phyloP scores from a whole-genome alignment of 2,797 vertebrate species.

The Oreonectes daqikongensis region DNA sequence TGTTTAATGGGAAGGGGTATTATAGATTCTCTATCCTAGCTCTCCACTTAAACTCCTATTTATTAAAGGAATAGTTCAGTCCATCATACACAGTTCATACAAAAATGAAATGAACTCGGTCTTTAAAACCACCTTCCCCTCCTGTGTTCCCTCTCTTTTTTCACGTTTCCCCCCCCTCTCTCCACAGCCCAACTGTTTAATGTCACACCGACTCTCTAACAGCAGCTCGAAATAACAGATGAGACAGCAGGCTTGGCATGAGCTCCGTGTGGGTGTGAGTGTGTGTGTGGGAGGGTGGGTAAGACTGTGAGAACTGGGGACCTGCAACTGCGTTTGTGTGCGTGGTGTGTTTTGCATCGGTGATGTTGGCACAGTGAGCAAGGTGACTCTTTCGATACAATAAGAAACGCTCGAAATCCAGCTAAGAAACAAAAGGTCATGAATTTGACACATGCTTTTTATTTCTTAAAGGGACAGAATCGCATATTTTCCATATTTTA shows the following conservation, averaged over 20 bases:
- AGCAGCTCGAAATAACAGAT: slow-evolving; percentile 59
- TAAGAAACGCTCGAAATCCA: slow-evolving; percentile 32
- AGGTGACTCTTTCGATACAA: slow-evolving; percentile 72
- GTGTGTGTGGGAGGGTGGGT: slow-evolving; percentile 48
- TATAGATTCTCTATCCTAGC: slow-evolving; percentile 37
- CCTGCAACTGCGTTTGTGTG: slow-evolving; percentile 52
- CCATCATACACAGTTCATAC: no score
- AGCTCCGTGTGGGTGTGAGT: slow-evolving; percentile 55
- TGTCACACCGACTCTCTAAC: slow-evolving; percentile 50
- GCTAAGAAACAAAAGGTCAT: slow-evolving; percentile 6
- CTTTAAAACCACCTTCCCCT: slow-evolving; percentile 18
- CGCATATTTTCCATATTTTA: no score
- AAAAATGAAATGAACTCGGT: no score
- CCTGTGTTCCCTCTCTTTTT: slow-evolving; percentile 13
- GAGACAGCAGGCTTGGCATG: slow-evolving; percentile 49
- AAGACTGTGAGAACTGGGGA: slow-evolving; percentile 63
- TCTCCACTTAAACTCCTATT: no score
- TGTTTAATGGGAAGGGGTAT: slow-evolving; percentile 46
- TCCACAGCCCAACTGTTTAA: slow-evolving; percentile 58
- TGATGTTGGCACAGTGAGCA: slow-evolving; percentile 63
- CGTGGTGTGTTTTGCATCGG: slow-evolving; percentile 21
- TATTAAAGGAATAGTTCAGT: no score
- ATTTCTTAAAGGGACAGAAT: background rate
- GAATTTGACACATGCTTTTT: background rate
- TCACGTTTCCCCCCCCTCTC: background rate